A percentile compares a stretch with the other conserved stretches of the same genome.
Evolutionary conservation across 2,888 invertebrate genomes (phyloP).

Genomic region (Blastobasis lacticolella): DNA sequence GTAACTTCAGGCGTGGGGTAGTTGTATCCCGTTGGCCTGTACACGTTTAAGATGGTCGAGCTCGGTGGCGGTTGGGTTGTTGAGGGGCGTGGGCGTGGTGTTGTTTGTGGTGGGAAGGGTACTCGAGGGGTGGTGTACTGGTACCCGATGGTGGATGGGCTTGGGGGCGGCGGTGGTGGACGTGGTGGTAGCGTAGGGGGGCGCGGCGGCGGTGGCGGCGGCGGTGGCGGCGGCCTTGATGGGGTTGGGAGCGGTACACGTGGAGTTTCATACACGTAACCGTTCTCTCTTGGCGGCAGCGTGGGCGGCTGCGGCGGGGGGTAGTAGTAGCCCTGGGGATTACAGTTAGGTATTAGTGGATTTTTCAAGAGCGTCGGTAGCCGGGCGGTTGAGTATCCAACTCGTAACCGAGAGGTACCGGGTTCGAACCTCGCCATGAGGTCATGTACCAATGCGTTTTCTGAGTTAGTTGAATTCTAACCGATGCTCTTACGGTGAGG

Average conservation of each 20-base stretch:
- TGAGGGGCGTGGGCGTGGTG: too few species aligned
- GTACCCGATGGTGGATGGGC: conserved; percentile 18
- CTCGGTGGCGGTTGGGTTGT: conserved; percentile 7
- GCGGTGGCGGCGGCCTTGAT: conserved; percentile 6
- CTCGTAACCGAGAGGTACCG: too few species aligned
- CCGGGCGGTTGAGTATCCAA: too few species aligned
- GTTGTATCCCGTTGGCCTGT: conserved; percentile 7
- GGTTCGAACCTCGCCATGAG: too few species aligned
- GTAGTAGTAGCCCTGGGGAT: conserved; percentile 1
- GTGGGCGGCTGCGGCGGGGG: conserved; percentile 6
- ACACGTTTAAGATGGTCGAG: background rate
- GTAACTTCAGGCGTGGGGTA: conserved; percentile 17
- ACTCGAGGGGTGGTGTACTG: conserved; percentile 21
- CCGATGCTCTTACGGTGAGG: too few species aligned
- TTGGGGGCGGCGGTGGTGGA: conserved; percentile 6
- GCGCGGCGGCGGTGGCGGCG: conserved; percentile 10
- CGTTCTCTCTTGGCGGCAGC: conserved; percentile 12
- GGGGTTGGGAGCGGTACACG: conserved; percentile 25
- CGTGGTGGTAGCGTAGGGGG: conserved; percentile 15
- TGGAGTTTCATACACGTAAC: conserved; percentile 23
- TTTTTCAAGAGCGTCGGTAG: too few species aligned
- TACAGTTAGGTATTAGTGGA: background rate
- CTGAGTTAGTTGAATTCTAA: too few species aligned
- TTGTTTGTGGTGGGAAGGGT: conserved; percentile 21
- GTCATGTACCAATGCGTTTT: too few species aligned